Percentiles rank a stretch among this genome's conserved stretches.
These are phyloP conservation scores for Perccottus glenii DNA, from an alignment of 2,113 vertebrate genomes.

Conservation along the genomic window DNA sequence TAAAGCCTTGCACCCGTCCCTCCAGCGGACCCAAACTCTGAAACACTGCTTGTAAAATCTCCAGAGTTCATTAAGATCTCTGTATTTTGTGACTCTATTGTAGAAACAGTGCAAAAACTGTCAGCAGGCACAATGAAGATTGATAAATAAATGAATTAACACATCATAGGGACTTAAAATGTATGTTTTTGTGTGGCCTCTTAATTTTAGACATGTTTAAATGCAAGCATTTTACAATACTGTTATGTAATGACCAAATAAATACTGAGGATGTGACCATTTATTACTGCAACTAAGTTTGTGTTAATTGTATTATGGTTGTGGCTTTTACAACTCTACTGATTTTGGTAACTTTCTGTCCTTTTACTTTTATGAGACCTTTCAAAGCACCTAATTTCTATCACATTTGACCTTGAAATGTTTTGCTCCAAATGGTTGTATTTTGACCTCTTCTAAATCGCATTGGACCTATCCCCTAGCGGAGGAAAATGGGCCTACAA, in stretches of 20 bases:
- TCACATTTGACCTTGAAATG: constrained; percentile 77
- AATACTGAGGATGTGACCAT: constrained; percentile 69
- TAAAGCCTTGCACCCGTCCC: constrained; percentile 24
- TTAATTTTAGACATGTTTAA: constrained; percentile 62
- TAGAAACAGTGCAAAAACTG: constrained; percentile 56
- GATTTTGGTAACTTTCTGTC: too few relatives aligned
- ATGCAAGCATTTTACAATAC: constrained; percentile 72
- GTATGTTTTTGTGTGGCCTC: constrained; percentile 52
- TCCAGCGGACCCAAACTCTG: constrained; percentile 23
- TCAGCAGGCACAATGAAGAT: constrained; percentile 42
- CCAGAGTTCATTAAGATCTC: constrained; percentile 26
- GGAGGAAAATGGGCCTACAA: constrained; percentile 75
- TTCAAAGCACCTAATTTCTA: not conserved
- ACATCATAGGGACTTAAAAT: constrained; percentile 56
- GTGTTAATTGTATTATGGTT: too few relatives aligned
- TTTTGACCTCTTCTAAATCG: constrained; percentile 62
- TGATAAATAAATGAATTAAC: constrained; percentile 63
- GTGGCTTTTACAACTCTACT: too few relatives aligned
- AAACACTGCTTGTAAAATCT: constrained; percentile 34
- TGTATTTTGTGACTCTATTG: constrained; percentile 45
- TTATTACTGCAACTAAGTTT: constrained; percentile 58
- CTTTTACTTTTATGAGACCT: too few relatives aligned
- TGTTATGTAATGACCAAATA: constrained; percentile 74
- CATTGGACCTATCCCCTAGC: constrained; percentile 73
- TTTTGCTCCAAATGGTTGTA: constrained; percentile 50